Percentiles rank a stretch among this genome's conserved stretches.
phyloP scores from a whole-genome alignment of 2,797 vertebrate genomes.

The Hemibagrus guttatus region DNA sequence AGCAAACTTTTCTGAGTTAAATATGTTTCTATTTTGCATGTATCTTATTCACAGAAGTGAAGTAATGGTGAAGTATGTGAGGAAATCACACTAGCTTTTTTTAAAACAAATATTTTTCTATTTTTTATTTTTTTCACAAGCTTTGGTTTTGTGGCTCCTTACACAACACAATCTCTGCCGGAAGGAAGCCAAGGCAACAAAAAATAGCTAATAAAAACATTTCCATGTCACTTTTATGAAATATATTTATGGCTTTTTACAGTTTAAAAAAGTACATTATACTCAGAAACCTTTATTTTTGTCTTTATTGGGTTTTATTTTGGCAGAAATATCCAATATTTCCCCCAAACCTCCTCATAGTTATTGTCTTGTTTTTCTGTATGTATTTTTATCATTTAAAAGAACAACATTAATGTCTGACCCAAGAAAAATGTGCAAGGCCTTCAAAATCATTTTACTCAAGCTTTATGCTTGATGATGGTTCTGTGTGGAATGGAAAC shows the following conservation, averaged over 20 bases:
- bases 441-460: background rate
- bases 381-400: background rate
- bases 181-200: background rate
- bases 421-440: background rate
- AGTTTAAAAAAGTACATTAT: background rate
- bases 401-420: background rate
- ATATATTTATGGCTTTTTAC: background rate
- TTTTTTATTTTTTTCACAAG: no score
- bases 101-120: no score
- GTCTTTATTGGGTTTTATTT: background rate
- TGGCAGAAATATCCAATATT: background rate
- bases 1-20: background rate
- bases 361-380: background rate
- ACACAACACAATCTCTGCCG: background rate
- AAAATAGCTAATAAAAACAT: background rate
- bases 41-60: background rate
- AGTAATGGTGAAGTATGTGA: background rate
- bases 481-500: background rate
- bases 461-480: background rate
- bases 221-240: background rate
- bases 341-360: background rate
- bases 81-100: background rate
- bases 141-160: background rate
- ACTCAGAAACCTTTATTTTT: background rate
- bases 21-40: background rate